phyloP scores from a whole-genome alignment of 1,140 invertebrate genomes.

The Asbolus verrucosus region DNA sequence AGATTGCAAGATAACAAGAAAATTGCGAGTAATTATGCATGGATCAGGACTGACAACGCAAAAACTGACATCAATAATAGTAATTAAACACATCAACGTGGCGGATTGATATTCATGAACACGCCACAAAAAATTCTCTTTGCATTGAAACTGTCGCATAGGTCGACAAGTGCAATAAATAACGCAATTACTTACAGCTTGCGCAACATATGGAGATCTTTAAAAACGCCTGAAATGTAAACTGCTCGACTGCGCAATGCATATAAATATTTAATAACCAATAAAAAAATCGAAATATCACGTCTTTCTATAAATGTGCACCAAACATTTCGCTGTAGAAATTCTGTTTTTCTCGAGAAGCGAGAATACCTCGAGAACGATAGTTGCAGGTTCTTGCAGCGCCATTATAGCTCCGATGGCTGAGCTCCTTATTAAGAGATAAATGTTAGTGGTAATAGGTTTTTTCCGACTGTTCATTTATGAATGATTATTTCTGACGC shows the following conservation, averaged over 20 bases:
- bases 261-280: constrained; percentile 23
- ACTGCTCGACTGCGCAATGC: constrained; percentile 15
- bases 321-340: constrained; percentile 5
- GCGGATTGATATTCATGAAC: neutral
- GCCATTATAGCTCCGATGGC: no score
- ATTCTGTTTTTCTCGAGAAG: neutral
- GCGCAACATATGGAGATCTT: constrained; percentile 3
- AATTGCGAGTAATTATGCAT: neutral
- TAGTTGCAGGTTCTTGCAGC: neutral
- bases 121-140: neutral
- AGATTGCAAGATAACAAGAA: neutral
- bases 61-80: no score
- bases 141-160: constrained; percentile 22
- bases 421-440: no score
- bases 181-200: constrained; percentile 24
- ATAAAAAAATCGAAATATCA: constrained; percentile 29
- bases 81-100: no score
- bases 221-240: constrained; percentile 32
- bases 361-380: neutral
- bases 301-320: constrained; percentile 16
- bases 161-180: constrained; percentile 34
- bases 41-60: no score
- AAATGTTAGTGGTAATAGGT: no score
- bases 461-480: no score
- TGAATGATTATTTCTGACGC: no score